A percentile compares a stretch with the other conserved stretches of the same genome.
phyloP scores from a whole-genome alignment of 2,113 vertebrate species.

The Rhynchomys soricoides region DNA sequence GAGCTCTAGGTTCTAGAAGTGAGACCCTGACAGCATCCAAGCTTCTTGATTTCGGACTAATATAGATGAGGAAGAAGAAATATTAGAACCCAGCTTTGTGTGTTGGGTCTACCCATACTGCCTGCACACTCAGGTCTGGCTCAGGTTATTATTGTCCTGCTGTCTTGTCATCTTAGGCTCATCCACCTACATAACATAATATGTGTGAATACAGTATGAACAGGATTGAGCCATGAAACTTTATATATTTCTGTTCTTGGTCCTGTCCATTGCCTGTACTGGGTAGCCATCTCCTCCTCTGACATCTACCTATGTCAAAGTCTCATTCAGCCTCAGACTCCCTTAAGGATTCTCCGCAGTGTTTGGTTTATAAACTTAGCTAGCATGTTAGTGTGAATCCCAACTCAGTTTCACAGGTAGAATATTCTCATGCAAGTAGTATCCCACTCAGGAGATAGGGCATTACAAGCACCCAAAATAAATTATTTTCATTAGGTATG shows the following conservation, averaged over 20 bases:
- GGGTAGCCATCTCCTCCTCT: background rate
- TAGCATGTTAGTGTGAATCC: background rate
- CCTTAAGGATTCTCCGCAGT: background rate
- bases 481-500: background rate
- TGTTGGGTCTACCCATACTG: too few species aligned
- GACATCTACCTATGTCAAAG: background rate
- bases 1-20: too few species aligned
- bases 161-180: background rate
- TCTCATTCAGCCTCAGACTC: too few species aligned
- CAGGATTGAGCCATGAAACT: background rate
- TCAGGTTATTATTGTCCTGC: background rate
- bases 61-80: background rate
- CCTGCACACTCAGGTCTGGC: background rate
- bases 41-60: background rate
- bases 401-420: background rate
- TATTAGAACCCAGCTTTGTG: too few species aligned
- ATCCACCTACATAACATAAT: background rate
- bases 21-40: background rate
- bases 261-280: background rate
- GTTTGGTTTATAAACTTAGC: background rate
- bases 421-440: background rate
- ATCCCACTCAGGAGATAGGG: background rate
- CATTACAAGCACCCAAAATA: background rate
- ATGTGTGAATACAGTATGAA: background rate
- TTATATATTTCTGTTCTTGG: background rate